These are phyloP conservation scores for Sebastiscus tertius DNA, from an alignment of 2,797 vertebrate species.

Conservation along the genomic window DNA sequence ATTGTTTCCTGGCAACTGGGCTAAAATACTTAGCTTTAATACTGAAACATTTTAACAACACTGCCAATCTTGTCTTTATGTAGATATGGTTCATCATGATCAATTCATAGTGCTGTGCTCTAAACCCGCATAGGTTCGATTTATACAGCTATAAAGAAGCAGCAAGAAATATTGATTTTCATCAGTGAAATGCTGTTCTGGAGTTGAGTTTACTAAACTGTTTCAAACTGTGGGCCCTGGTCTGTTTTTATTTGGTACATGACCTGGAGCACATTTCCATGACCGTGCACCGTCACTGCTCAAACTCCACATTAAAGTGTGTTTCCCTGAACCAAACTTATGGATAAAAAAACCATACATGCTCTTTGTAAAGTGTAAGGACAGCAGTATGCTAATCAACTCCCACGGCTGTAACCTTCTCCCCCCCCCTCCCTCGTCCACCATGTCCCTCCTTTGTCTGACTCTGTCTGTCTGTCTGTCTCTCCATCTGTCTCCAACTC, in stretches of 20 bases:
- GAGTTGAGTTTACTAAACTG: slow-evolving; percentile 46
- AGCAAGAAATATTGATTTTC: slow-evolving; percentile 63
- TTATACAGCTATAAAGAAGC: slow-evolving; percentile 45
- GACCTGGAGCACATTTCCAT: slow-evolving; percentile 31
- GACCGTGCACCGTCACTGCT: slow-evolving; percentile 12
- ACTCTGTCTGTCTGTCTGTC: not conserved
- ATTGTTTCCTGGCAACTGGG: no score
- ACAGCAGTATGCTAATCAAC: slow-evolving; percentile 70
- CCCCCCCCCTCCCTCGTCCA: slow-evolving; percentile 26
- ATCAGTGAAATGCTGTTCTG: slow-evolving; percentile 27
- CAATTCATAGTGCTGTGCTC: slow-evolving; percentile 28
- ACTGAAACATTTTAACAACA: not conserved
- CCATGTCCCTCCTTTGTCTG: slow-evolving; percentile 38
- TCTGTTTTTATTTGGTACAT: slow-evolving; percentile 16
- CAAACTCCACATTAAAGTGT: slow-evolving; percentile 18
- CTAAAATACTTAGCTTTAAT: not conserved
- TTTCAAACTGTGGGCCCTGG: slow-evolving; percentile 29
- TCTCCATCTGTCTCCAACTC: slow-evolving; percentile 7
- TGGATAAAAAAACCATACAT: slow-evolving; percentile 37
- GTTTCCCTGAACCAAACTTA: slow-evolving; percentile 24
- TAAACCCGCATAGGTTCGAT: slow-evolving; percentile 39
- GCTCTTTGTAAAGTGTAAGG: slow-evolving; percentile 18
- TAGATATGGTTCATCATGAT: slow-evolving; percentile 9
- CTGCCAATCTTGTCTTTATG: not conserved
- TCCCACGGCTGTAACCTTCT: slow-evolving; percentile 52